Evolutionary conservation across 2,888 invertebrate genomes (phyloP).

Genomic region (Latrodectus elegans): DNA sequence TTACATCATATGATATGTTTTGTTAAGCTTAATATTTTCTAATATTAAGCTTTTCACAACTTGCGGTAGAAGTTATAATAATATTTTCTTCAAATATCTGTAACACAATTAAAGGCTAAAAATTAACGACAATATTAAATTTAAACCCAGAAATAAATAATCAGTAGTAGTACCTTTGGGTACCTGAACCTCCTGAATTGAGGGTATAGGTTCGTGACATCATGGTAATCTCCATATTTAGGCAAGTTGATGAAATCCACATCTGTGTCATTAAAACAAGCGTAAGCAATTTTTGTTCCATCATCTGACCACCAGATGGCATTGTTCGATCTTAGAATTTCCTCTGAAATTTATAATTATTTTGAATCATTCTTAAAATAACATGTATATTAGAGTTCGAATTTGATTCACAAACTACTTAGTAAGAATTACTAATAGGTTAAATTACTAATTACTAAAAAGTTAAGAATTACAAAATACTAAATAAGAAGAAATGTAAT

Average conservation of each 20-base stretch:
- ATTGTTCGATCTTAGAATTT: slow-evolving; percentile 74
- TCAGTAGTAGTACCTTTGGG: slow-evolving; percentile 65
- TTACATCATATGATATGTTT: too few relatives aligned
- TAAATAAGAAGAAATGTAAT: too few relatives aligned
- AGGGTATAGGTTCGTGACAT: slow-evolving; percentile 67
- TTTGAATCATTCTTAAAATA: background rate
- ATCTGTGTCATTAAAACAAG: slow-evolving; percentile 75
- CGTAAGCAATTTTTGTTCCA: slow-evolving; percentile 75
- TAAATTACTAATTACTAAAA: background rate
- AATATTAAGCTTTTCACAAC: too few relatives aligned
- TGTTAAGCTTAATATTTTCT: too few relatives aligned
- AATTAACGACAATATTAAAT: too few relatives aligned
- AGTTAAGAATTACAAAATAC: too few relatives aligned
- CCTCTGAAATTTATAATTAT: slow-evolving; percentile 75
- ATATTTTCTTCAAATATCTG: too few relatives aligned
- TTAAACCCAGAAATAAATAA: too few relatives aligned
- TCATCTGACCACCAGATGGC: slow-evolving; percentile 77
- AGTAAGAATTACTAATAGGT: too few relatives aligned
- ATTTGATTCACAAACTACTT: too few relatives aligned
- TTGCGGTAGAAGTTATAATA: too few relatives aligned
- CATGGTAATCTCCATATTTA: slow-evolving; percentile 68
- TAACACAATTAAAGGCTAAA: too few relatives aligned
- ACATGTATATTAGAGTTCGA: background rate
- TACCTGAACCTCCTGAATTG: slow-evolving; percentile 70
- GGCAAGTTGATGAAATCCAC: slow-evolving; percentile 72